Conservation (phyloP, 2,888 invertebrate genomes). For the Acanthosepion lycidas region DNA sequence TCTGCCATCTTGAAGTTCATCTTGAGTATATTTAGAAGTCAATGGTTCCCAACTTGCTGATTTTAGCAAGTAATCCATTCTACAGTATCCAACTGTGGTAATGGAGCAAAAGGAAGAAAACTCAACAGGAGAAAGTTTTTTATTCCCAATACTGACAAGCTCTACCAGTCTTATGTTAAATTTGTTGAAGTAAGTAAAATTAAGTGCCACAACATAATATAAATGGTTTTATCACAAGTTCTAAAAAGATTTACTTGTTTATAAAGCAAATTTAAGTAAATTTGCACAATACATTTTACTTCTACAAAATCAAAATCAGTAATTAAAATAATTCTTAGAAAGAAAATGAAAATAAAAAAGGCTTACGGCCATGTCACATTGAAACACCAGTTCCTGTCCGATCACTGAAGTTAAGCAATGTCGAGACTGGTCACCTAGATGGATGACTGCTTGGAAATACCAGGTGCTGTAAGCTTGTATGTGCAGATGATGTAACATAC, state of each 20-base stretch:
- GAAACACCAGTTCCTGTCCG: too few relatives aligned
- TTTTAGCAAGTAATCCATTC: background rate
- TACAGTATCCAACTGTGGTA: constrained; percentile 6
- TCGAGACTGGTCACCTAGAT: too few relatives aligned
- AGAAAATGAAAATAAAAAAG: too few relatives aligned
- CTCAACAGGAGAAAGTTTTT: background rate
- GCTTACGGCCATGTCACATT: too few relatives aligned
- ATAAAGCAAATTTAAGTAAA: too few relatives aligned
- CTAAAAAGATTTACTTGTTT: too few relatives aligned
- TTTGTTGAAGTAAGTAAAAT: background rate
- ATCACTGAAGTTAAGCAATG: too few relatives aligned
- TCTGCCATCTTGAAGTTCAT: background rate
- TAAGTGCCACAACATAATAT: background rate
- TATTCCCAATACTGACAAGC: background rate
- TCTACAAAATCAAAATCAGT: background rate
- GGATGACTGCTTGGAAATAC: too few relatives aligned
- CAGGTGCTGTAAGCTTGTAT: too few relatives aligned
- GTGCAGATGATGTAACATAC: background rate
- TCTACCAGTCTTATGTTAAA: background rate
- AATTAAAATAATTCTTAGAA: background rate
- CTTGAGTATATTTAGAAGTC: background rate
- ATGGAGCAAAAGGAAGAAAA: background rate
- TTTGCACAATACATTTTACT: background rate
- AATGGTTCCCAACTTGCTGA: background rate
- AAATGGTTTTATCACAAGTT: background rate